Percentiles rank a stretch among this genome's conserved stretches.
Evolutionary conservation across 2,797 vertebrate species (phyloP).

Genomic region (Melanotaenia nigrans): DNA sequence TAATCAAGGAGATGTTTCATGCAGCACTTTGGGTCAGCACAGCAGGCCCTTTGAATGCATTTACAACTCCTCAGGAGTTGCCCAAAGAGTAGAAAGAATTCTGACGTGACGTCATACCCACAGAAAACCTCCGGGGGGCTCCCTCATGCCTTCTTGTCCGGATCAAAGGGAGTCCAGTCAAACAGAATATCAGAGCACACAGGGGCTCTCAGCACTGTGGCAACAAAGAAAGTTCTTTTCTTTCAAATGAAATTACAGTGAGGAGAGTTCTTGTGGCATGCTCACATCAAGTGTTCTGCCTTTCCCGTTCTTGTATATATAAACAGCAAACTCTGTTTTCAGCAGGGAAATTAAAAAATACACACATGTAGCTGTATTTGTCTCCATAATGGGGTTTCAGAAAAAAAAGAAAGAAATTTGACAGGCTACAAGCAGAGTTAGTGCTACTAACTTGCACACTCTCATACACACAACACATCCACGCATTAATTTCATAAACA

Average conservation of each 20-base stretch:
- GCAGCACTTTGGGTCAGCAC: conserved; percentile 61
- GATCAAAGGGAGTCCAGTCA: conserved; percentile 76
- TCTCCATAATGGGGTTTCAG: conserved; percentile 46
- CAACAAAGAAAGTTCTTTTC: conserved; percentile 67
- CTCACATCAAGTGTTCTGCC: conserved; percentile 60
- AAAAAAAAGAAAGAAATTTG: conserved; percentile 49
- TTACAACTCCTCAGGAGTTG: conserved; percentile 56
- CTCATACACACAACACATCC: conserved; percentile 42
- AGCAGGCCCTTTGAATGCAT: conserved; percentile 62
- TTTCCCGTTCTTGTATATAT: conserved; percentile 51
- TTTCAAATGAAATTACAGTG: conserved; percentile 48
- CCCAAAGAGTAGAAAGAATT: conserved; percentile 61
- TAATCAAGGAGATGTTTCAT: conserved; percentile 52
- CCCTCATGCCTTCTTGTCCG: conserved; percentile 67
- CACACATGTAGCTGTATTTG: conserved; percentile 35
- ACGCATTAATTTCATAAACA: conserved; percentile 44
- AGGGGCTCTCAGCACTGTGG: conserved; percentile 56
- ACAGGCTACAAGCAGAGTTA: conserved; percentile 55
- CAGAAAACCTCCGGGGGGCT: conserved; percentile 73
- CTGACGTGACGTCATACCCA: conserved; percentile 73
- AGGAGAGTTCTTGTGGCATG: conserved; percentile 53
- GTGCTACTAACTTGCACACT: conserved; percentile 40
- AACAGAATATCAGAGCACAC: conserved; percentile 77
- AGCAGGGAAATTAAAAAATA: conserved; percentile 62
- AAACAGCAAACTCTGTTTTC: conserved; percentile 58